A percentile compares a stretch with the other conserved stretches of the same genome.
These are phyloP conservation scores for Trematocara unimaculatum DNA, from an alignment of 2,113 vertebrate genomes.

Conservation along the genomic window DNA sequence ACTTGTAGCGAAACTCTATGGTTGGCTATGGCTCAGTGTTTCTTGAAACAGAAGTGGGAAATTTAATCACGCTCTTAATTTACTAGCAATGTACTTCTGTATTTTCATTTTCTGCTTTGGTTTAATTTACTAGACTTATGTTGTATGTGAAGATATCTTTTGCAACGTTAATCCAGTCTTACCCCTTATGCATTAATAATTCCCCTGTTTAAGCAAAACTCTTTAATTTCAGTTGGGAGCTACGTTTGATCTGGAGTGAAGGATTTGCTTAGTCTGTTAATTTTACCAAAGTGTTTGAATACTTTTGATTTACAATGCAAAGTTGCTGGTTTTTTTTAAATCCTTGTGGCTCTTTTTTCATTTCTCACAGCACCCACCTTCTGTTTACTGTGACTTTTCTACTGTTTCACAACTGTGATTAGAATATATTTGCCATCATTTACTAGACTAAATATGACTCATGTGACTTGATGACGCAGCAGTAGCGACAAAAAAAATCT, in stretches of 20 bases:
- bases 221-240: neutral
- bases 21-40: neutral
- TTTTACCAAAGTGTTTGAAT: neutral
- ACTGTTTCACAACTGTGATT: constrained; percentile 14
- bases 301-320: neutral
- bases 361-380: neutral
- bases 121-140: neutral
- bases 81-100: neutral
- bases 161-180: neutral
- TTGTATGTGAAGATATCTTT: neutral
- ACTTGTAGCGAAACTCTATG: neutral
- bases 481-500: neutral
- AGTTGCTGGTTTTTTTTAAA: rapidly evolving
- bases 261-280: neutral
- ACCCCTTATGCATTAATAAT: neutral
- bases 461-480: constrained; percentile 15
- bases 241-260: neutral
- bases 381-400: neutral
- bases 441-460: constrained; percentile 42
- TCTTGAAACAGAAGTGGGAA: constrained; percentile 12
- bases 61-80: neutral
- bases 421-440: constrained; percentile 1
- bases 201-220: neutral
- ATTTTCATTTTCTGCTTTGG: neutral
- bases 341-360: neutral